Conservation (phyloP, 30 jellyfish, hydroid and myxozoan genomes). For the Nemopilema nomurai region DNA sequence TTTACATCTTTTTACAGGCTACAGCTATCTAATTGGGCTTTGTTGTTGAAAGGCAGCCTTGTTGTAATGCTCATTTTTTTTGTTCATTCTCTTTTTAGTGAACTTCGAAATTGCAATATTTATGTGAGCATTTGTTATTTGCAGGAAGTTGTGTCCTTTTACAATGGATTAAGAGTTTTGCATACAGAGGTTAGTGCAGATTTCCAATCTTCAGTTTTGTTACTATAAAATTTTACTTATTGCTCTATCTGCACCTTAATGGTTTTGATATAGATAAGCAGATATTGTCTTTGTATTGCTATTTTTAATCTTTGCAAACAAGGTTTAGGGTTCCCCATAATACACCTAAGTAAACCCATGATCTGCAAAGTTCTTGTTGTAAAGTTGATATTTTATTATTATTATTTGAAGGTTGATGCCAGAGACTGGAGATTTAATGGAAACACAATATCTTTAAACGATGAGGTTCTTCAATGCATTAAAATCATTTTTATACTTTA, state of each 20-base stretch:
- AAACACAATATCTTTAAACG: constrained; percentile 89
- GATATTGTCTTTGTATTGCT: too few species aligned
- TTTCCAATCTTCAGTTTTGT: neutral
- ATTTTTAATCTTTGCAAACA: too few species aligned
- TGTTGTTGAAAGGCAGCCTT: neutral
- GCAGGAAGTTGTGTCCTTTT: constrained; percentile 41
- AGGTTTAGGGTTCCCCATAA: too few species aligned
- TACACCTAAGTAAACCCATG: too few species aligned
- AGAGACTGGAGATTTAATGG: constrained; percentile 88
- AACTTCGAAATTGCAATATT: neutral
- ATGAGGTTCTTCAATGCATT: constrained; percentile 42
- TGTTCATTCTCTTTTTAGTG: neutral
- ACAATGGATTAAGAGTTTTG: constrained; percentile 12
- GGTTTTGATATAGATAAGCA: neutral
- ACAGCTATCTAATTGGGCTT: neutral
- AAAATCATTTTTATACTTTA: too few species aligned
- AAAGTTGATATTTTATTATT: neutral
- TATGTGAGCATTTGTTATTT: neutral
- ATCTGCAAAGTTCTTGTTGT: too few species aligned
- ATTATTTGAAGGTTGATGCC: constrained; percentile 77
- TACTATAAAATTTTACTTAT: neutral
- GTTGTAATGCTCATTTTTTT: neutral
- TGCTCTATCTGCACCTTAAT: neutral
- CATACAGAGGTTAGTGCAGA: constrained; percentile 12
- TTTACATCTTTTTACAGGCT: neutral